Base-by-base conservation (phyloP, 2,888 invertebrate genomes). In the Hydrotaea cyrtoneurina region DNA sequence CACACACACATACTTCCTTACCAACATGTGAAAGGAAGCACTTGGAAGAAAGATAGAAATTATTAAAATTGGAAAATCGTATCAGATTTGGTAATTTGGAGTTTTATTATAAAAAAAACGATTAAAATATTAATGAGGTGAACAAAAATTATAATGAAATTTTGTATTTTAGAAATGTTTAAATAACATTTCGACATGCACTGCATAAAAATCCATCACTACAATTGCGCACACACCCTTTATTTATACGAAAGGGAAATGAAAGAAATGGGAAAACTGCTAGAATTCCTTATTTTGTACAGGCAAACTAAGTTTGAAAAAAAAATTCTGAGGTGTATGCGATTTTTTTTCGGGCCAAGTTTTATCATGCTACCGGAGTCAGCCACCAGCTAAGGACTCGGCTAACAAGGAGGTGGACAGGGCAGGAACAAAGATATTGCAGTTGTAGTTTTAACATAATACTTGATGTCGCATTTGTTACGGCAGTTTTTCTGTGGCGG, bases 401-500 rank as follows among this genome's bases (percentile, higher is more conserved):
- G 43, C 15, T 62, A 69, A 69, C 43, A 4, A 23, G 21, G 21
- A 11, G 5, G 66, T 46, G 21, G 66, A 21, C 19, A 23, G 23
- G 59, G 23, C 46, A 46, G 43, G 11, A 13, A 7, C 15, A 46
- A 26, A 66, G 31, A 66, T 76, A 66, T 76, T 66, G 53, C 50
- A 69, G 36, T 69, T 73, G 75, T 76, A 78, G 64, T 76, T 79
- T 73, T 31, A 79, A 66, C 76, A 73, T 77, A 82, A 82, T 76
- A 77, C 69, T 79, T 73, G 73, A 82, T 85, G 85, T 82, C 85
- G 77, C 85, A 85, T 85, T 85, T 85, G 79, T 79, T 82, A 77
- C 74, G 76, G 62, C 66, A 79, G 55, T 50, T 79, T 39, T 74
- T 82, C 55, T 85, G 66, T 78, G 79, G 85, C 82, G 82, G 79